phyloP scores from a whole-genome alignment of 2,113 vertebrate species.

The Ptyas mucosa region DNA sequence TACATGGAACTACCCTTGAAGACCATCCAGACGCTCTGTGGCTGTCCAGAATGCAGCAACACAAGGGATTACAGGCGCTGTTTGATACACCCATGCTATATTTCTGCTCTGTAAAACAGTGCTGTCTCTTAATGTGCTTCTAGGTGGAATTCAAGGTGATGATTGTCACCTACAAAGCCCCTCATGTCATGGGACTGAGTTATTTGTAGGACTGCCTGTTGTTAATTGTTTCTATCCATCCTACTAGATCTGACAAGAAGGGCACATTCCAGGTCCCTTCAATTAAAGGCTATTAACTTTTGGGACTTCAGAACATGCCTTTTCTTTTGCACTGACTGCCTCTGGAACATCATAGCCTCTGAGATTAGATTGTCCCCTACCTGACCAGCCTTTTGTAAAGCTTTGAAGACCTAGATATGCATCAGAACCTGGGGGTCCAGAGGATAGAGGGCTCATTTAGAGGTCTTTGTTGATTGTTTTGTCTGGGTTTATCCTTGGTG shows the following conservation, averaged over 20 bases:
- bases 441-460: background rate
- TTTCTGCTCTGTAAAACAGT: background rate
- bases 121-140: background rate
- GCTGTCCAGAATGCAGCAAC: background rate
- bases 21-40: background rate
- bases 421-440: background rate
- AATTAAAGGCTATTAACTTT: background rate
- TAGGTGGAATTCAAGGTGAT: background rate
- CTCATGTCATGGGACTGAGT: background rate
- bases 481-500: background rate
- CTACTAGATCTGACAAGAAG: background rate
- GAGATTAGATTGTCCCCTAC: background rate
- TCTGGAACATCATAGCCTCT: background rate
- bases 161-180: background rate
- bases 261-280: background rate
- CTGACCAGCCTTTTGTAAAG: background rate
- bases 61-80: background rate
- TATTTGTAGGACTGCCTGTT: background rate
- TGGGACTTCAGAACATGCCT: background rate
- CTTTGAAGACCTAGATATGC: background rate
- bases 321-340: background rate
- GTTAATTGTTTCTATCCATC: background rate
- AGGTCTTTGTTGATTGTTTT: background rate
- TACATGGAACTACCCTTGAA: background rate
- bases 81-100: background rate